Base-by-base conservation (phyloP, 2,888 invertebrate species). In the Drosophila bunnanda region DNA sequence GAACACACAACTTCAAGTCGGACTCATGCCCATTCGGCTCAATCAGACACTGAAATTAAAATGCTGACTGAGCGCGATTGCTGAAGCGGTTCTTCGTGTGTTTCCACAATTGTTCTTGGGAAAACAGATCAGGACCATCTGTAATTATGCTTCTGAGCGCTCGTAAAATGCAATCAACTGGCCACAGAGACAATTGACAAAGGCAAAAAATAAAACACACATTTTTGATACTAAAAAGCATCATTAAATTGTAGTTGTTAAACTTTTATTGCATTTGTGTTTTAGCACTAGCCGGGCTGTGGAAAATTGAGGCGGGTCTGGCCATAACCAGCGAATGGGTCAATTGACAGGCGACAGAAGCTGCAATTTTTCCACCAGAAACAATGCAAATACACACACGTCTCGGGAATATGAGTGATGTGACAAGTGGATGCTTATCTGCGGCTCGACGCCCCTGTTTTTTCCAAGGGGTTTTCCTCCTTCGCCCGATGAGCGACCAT, bases 391-490 rank as follows among this genome's bases (percentile, higher is more conserved):
- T 66, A 68, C 80, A 77, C 78, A 68, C 80, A 77, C 78, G 69
- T 50, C 38, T 34, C 46, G 60, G 68, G 75, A 78, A 72, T 67
- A 82, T 83, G 83, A 88, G 67, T 86, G 83, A 88, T 84, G 87
- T 80, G 86, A 82, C 83, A 86, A 77, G 79, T 62, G 38, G 66
- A 67, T 65, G 75, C 77, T 79, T 79, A 85, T 85, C 84, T 74
- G 39, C 56, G 48, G 46, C 48, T 70, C 55, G 59, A 70, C 56
- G 55, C 57, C 55, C 17, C 41, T 32, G 58, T 43, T 59, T 64
- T 79, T 84, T 62, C 53, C 52, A 50, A 46, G 36, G 28, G 59
- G 59, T 30, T 54, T 59, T 70, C 39, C 48, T 48, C 39, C 41
- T 57, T 28, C 36, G 46, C 1, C 71, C 25, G 61, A 64, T 79